phyloP scores from a whole-genome alignment of 37 sponge, comb jelly and placozoan species.

The Dysidea cf. avara region DNA sequence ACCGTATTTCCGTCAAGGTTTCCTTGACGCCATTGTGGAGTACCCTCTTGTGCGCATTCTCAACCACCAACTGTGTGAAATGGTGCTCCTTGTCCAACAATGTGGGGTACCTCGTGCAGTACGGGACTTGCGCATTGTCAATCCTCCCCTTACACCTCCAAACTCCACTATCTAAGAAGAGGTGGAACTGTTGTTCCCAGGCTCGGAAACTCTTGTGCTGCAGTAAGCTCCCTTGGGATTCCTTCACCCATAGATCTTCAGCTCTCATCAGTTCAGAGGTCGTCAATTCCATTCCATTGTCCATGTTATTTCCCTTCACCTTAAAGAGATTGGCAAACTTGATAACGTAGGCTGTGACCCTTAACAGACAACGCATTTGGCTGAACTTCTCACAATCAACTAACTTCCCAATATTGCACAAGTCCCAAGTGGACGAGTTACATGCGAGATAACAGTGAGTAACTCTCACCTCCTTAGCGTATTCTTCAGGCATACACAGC shows the following conservation, averaged over 20 bases:
- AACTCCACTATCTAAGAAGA: slow-evolving; percentile 17
- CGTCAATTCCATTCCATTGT: neutral
- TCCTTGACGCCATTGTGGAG: slow-evolving; percentile 23
- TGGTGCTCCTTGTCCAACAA: slow-evolving; percentile 16
- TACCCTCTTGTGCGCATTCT: slow-evolving; percentile 8
- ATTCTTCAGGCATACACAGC: too few species aligned
- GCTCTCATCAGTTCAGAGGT: neutral
- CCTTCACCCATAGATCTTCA: slow-evolving; percentile 8
- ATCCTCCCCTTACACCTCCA: slow-evolving; percentile 31
- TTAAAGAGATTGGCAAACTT: slow-evolving; percentile 17
- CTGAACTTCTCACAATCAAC: slow-evolving; percentile 27
- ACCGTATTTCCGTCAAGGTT: slow-evolving; percentile 26
- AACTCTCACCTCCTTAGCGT: too few species aligned
- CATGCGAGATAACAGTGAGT: too few species aligned
- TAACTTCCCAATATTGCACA: too few species aligned
- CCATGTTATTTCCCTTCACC: neutral
- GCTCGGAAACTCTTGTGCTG: slow-evolving; percentile 1
- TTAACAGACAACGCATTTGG: slow-evolving; percentile 4
- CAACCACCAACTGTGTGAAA: slow-evolving; percentile 23
- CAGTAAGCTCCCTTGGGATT: slow-evolving; percentile 5
- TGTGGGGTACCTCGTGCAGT: slow-evolving; percentile 13
- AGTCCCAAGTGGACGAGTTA: too few species aligned
- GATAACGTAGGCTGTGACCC: slow-evolving; percentile 18
- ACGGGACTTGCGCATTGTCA: slow-evolving; percentile 10
- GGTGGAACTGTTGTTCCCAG: slow-evolving; percentile 10